Base-by-base conservation (phyloP, 2,113 vertebrate genomes). In the Poecile atricapillus region DNA sequence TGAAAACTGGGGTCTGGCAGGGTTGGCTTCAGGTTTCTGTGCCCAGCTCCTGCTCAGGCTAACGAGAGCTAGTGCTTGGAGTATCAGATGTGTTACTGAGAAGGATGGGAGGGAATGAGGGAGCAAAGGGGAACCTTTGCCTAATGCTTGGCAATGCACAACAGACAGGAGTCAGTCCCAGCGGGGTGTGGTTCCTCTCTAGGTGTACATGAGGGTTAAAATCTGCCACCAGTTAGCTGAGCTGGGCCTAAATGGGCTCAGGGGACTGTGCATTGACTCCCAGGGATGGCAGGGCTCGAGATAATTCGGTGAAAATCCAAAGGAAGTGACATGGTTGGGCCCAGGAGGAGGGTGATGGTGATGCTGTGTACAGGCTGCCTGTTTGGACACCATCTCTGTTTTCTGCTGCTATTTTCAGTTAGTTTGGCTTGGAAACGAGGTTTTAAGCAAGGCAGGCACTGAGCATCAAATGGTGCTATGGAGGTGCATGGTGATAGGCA, bases 61-160 rank as follows among this genome's bases (percentile, higher is more conserved):
- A 21, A 44, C 0, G 0, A 35, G 35, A 69, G 7, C 7, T 20
- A 3, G 2, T 17, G 71, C n/a, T 64, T 46, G 59, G 55, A 25
- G 22, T 23, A 49, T 39, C 31, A 30, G n/a, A 25, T 23, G 24
- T 43, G n/a, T 41, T 52, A 15, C 4, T 19, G 60, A 55, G 56
- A 35, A 62, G 46, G 44, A 15, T 39, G 37, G 56, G 62, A 58
- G 64, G 50, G 68, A 63, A 23, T 21, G 50, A 46, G 5, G 33
- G 33, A n/a, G 20, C n/a, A 30, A 52, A 28, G n/a, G 5, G 15
- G 7, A 87, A 11, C 39, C 33, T 78, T 77, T 80, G 23, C 11
- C 20, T 44, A 33, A 33, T 69, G n/a, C 43, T 83, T 55, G 33
- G 69, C 30, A 60, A 3, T 22, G 41, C 59, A 13, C 33, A 41